These are phyloP conservation scores for Cichladusa arquata DNA, from an alignment of 2,113 vertebrate genomes.

Conservation along the genomic window DNA sequence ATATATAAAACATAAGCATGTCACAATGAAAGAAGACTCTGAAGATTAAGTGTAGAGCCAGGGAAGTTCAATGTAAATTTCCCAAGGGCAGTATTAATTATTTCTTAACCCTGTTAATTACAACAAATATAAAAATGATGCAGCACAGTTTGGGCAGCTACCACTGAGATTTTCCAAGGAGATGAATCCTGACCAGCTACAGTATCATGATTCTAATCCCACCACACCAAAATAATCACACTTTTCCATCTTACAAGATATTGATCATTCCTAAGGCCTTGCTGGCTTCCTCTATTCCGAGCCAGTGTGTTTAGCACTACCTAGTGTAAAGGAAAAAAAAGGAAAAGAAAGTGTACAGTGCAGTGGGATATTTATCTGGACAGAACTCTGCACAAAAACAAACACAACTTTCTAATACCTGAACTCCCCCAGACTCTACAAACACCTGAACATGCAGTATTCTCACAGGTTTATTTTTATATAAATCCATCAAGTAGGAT, in stretches of 20 bases:
- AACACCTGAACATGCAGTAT: background rate
- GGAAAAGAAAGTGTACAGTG: no score
- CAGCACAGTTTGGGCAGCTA: background rate
- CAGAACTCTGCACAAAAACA: background rate
- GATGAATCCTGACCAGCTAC: background rate
- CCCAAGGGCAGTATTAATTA: background rate
- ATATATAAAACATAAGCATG: background rate
- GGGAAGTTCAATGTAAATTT: background rate
- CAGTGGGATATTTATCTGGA: background rate
- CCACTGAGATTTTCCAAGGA: background rate
- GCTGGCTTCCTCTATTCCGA: background rate
- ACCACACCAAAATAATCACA: background rate
- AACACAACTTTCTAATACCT: background rate
- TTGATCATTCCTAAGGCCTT: background rate
- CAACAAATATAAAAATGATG: background rate
- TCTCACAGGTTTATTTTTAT: background rate
- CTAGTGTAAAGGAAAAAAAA: background rate
- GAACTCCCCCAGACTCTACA: background rate
- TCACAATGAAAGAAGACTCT: background rate
- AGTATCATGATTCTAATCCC: background rate
- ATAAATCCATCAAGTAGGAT: background rate
- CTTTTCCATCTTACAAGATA: background rate
- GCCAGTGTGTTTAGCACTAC: background rate
- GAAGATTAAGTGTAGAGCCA: background rate
- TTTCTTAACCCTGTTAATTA: background rate